Percentiles rank a stretch among this genome's conserved stretches.
Conservation (phyloP, 37 sponge, comb jelly and placozoan species). For the Agelas oroides region DNA sequence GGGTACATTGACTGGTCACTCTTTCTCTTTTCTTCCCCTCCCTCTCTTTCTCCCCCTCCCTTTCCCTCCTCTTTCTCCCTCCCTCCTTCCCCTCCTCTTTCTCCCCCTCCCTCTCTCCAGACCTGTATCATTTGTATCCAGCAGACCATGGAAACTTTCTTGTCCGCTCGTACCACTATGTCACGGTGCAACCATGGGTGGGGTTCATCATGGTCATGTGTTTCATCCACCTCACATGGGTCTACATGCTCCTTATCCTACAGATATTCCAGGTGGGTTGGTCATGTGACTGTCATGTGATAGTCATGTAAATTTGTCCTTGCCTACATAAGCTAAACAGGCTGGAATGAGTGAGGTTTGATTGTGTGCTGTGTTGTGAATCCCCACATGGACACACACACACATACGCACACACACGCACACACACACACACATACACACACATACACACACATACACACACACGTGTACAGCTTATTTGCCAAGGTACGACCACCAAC, state of each 20-base stretch:
- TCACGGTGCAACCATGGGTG: slow-evolving; percentile 79
- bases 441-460: too few species aligned
- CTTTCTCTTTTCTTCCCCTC: too few species aligned
- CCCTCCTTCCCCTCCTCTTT: too few species aligned
- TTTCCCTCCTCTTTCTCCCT: too few species aligned
- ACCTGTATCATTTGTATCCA: slow-evolving; percentile 45
- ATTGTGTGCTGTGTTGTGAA: too few species aligned
- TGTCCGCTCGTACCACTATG: slow-evolving; percentile 42
- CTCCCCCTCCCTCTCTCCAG: slow-evolving; percentile 20
- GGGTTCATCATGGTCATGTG: slow-evolving; percentile 70
- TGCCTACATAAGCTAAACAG: neutral
- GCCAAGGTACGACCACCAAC: slow-evolving; percentile 80
- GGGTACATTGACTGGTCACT: too few species aligned
- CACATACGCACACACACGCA: too few species aligned
- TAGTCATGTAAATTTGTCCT: neutral
- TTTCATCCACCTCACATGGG: slow-evolving; percentile 84
- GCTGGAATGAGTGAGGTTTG: neutral
- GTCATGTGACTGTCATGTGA: neutral
- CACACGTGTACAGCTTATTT: slow-evolving; percentile 66
- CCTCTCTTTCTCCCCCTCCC: too few species aligned
- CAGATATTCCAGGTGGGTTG: slow-evolving; percentile 88
- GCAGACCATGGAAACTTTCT: slow-evolving; percentile 52
- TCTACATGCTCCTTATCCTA: slow-evolving; percentile 74
- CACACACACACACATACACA: neutral
- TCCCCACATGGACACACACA: too few species aligned